phyloP scores from a whole-genome alignment of 2,113 vertebrate species.

The Petrocephalus zakoni region DNA sequence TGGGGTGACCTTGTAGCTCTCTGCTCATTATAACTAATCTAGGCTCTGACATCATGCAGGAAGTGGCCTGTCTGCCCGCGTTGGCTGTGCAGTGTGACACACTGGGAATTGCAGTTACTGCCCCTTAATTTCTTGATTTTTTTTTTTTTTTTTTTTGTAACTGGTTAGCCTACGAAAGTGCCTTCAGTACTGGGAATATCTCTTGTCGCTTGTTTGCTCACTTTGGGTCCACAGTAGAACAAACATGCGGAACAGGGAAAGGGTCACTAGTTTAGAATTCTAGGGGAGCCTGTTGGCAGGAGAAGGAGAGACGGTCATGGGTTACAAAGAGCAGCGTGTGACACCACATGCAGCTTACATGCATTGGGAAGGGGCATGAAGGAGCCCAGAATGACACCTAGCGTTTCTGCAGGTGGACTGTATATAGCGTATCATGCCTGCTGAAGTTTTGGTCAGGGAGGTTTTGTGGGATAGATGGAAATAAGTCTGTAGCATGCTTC shows the following conservation, averaged over 20 bases:
- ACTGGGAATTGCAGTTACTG: background rate
- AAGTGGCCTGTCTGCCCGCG: conserved; percentile 30
- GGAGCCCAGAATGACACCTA: background rate
- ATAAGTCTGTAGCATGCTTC: background rate
- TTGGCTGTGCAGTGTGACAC: conserved; percentile 32
- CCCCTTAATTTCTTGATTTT: background rate
- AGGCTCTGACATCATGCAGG: conserved; percentile 38
- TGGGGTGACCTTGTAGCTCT: background rate
- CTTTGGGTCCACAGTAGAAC: background rate
- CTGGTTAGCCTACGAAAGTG: background rate
- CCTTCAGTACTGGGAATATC: background rate
- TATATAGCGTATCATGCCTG: background rate
- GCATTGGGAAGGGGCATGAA: background rate
- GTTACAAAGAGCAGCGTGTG: background rate
- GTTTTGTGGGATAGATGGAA: background rate
- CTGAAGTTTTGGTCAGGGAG: background rate
- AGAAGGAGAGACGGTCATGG: background rate
- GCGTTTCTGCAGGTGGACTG: background rate
- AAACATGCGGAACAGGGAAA: background rate
- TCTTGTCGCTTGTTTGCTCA: background rate
- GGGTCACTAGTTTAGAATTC: background rate
- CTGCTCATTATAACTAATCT: background rate
- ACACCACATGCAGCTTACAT: background rate
- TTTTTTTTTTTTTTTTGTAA: background rate
- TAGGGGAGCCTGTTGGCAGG: background rate